These are phyloP conservation scores for Acrocephalus scirpaceus DNA, from an alignment of 2,797 vertebrate species.

Conservation along the genomic window DNA sequence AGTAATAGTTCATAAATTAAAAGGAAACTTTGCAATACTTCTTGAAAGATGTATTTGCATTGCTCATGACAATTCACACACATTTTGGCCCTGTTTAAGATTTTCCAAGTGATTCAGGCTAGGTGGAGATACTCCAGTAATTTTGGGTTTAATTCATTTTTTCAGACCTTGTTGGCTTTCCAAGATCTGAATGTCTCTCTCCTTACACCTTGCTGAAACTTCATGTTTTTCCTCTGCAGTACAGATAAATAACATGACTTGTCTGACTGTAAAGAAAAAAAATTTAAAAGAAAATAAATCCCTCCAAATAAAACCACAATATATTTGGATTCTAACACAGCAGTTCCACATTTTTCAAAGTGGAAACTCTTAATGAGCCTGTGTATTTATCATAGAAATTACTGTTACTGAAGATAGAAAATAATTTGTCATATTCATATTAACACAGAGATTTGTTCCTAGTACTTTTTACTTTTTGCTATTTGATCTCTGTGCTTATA, in stretches of 20 bases:
- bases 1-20: slow-evolving; percentile 29
- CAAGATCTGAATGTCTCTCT: neutral
- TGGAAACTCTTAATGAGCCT: neutral
- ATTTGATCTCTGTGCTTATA: neutral
- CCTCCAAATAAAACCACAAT: neutral
- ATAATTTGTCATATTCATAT: neutral
- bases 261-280: neutral
- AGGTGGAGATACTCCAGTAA: neutral
- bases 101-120: neutral
- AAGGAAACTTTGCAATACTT: neutral
- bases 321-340: neutral
- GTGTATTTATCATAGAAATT: neutral
- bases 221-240: neutral
- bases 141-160: neutral
- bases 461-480: neutral
- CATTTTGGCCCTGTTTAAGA: neutral
- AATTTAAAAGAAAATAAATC: neutral
- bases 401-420: neutral
- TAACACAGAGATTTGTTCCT: neutral
- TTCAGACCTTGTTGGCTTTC: neutral
- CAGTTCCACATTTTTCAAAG: neutral
- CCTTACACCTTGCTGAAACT: neutral
- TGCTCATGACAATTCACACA: neutral
- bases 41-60: neutral
- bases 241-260: neutral